A percentile compares a stretch with the other conserved stretches of the same genome.
phyloP scores from a whole-genome alignment of 2,797 vertebrate genomes.

The Oreortyx pictus region DNA sequence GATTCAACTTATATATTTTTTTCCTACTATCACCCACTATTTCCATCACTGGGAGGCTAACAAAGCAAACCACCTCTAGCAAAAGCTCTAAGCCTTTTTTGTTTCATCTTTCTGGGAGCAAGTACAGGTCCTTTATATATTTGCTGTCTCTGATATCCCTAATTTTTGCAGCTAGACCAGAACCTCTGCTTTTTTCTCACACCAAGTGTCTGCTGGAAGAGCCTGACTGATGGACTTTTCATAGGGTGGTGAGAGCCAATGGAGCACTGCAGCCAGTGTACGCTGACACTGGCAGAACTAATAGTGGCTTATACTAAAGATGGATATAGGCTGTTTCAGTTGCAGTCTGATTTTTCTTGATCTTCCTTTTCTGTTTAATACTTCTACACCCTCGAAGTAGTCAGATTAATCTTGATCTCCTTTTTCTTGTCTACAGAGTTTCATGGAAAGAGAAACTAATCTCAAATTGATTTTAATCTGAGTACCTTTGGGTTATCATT shows the following conservation, averaged over 20 bases:
- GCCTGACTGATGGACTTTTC: not conserved
- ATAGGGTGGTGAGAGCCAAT: not conserved
- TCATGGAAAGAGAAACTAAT: not conserved
- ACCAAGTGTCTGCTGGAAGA: not conserved
- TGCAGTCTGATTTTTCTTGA: not conserved
- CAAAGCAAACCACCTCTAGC: slow-evolving; percentile 39
- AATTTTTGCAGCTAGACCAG: not conserved
- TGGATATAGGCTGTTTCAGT: not conserved
- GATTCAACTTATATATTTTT: slow-evolving; percentile 4
- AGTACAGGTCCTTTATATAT: not conserved
- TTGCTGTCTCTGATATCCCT: not conserved
- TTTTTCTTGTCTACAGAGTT: not conserved
- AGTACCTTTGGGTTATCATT: slow-evolving; percentile 11
- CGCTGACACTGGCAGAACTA: not conserved
- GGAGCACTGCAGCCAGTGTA: not conserved
- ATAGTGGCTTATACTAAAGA: not conserved
- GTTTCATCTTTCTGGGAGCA: not conserved
- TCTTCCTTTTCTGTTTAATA: not conserved
- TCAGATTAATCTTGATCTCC: slow-evolving; percentile 21
- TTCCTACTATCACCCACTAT: slow-evolving; percentile 21
- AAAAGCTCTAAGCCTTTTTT: not conserved
- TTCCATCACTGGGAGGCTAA: slow-evolving; percentile 57
- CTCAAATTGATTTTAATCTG: slow-evolving; percentile 22
- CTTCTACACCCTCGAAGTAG: not conserved
- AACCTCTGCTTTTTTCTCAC: not conserved